phyloP scores from a whole-genome alignment of 2,797 vertebrate genomes.

The Mallotus villosus region DNA sequence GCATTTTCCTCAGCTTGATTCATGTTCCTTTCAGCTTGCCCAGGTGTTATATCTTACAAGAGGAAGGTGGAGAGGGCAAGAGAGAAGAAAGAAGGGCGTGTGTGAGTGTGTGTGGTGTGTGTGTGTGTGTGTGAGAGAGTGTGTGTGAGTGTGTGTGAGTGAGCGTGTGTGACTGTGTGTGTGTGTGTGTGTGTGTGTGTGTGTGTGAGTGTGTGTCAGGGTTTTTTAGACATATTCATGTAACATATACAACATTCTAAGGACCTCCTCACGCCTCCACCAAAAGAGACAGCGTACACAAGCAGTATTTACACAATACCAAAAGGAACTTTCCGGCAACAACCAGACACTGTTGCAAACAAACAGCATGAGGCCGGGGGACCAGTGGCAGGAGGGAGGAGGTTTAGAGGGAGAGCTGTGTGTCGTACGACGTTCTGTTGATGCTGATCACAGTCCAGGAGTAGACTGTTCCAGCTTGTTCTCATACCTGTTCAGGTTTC shows the following conservation, averaged over 20 bases:
- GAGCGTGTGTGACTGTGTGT: too few relatives aligned
- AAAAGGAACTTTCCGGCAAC: conserved; percentile 27
- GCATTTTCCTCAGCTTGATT: conserved; percentile 73
- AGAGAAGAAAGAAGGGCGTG: conserved; percentile 1
- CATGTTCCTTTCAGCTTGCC: conserved; percentile 64
- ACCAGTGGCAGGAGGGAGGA: conserved; percentile 25
- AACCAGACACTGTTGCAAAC: conserved; percentile 2
- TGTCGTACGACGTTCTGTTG: conserved; percentile 28
- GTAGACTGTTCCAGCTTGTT: conserved; percentile 64
- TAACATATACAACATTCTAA: not conserved
- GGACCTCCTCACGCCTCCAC: not conserved
- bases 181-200: conserved; percentile 14
- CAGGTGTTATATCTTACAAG: conserved; percentile 71
- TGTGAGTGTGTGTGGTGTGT: conserved; percentile 23
- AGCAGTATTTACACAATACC: conserved; percentile 32
- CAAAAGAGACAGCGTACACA: conserved; percentile 12
- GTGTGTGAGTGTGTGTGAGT: conserved; percentile 9
- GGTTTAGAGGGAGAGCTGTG: conserved; percentile 29
- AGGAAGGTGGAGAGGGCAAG: conserved; percentile 42
- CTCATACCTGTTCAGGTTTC: conserved; percentile 65
- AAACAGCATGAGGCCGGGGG: conserved; percentile 25
- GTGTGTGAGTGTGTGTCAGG: conserved; percentile 4
- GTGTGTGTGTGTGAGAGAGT: conserved; percentile 16
- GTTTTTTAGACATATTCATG: not conserved
- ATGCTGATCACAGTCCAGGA: conserved; percentile 33